Conservation (phyloP, 2,113 vertebrate species). For the Chrysemys picta region DNA sequence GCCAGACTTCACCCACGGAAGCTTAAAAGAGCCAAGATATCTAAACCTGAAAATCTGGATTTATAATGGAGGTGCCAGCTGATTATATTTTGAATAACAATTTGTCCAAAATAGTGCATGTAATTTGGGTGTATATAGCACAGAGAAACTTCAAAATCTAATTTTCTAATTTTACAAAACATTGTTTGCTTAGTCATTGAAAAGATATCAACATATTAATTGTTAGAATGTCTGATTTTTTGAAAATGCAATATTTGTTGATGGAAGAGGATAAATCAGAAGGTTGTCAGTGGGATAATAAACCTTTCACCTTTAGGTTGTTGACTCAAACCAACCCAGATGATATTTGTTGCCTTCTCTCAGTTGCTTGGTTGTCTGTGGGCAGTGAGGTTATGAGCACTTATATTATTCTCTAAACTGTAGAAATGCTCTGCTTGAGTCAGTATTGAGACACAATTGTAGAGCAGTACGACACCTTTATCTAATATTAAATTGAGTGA, state of each 20-base stretch:
- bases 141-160: not conserved
- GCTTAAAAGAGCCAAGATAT: slow-evolving; percentile 64
- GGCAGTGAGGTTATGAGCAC: not conserved
- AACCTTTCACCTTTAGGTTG: not conserved
- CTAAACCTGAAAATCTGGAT: slow-evolving; percentile 38
- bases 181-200: not conserved
- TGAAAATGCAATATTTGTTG: slow-evolving; percentile 11
- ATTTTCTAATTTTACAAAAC: not conserved
- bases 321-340: not conserved
- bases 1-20: slow-evolving; percentile 63
- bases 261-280: not conserved
- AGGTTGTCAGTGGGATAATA: not conserved
- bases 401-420: not conserved
- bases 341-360: not conserved
- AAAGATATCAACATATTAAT: not conserved
- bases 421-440: not conserved
- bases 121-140: not conserved
- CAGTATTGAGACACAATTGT: not conserved
- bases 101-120: not conserved
- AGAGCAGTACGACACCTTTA: not conserved
- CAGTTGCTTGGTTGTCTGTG: not conserved
- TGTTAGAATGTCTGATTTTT: not conserved
- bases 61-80: slow-evolving; percentile 10
- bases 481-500: not conserved
- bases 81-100: not conserved